These are phyloP conservation scores for Zosterops pallidus DNA, from an alignment of 2,113 vertebrate species.

Conservation along the genomic window DNA sequence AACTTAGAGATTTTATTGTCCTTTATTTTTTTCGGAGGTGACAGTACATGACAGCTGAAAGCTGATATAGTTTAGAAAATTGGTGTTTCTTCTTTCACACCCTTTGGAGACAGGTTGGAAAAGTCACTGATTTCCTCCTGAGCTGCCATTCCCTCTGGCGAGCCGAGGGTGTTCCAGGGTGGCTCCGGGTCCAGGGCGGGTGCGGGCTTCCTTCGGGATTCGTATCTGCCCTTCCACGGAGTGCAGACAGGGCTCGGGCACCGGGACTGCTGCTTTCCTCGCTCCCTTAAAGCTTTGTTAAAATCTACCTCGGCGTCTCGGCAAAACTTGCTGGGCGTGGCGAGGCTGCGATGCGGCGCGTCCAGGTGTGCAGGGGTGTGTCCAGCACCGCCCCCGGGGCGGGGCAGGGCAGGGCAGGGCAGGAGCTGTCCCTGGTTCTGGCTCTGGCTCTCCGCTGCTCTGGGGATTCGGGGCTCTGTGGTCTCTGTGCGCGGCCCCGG, in stretches of 20 bases:
- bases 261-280: background rate
- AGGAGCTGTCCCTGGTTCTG: background rate
- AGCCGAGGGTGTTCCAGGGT: too few relatives aligned
- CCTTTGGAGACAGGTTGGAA: background rate
- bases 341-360: background rate
- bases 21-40: background rate
- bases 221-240: background rate
- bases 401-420: background rate
- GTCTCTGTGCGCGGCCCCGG: background rate
- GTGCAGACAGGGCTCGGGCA: background rate
- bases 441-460: background rate
- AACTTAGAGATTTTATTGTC: background rate
- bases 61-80: background rate
- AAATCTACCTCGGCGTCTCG: background rate
- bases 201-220: background rate
- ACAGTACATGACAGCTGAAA: background rate
- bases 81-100: background rate
- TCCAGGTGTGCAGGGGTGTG: background rate
- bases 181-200: too few relatives aligned
- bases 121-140: background rate
- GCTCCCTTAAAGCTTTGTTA: fast-evolving
- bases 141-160: background rate
- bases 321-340: background rate
- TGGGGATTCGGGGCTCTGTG: fast-evolving
- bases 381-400: background rate